These are phyloP conservation scores for Aspiorhynchus laticeps DNA, from an alignment of 2,113 vertebrate species.

Conservation along the genomic window DNA sequence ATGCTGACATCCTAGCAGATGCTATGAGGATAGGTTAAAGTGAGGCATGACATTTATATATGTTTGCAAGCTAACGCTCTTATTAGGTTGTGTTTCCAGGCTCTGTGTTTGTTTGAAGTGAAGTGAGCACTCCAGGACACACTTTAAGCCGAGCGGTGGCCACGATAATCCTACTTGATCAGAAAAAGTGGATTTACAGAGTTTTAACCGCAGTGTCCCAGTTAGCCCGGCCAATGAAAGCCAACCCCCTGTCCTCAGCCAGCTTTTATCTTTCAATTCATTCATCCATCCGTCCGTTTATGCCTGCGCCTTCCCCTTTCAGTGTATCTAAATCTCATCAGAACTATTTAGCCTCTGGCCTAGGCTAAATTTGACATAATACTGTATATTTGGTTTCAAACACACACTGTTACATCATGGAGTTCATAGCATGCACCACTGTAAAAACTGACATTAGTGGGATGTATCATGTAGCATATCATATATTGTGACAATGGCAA, in stretches of 20 bases:
- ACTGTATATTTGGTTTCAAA: background rate
- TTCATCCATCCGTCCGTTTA: slow-evolving; percentile 22
- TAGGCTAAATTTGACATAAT: background rate
- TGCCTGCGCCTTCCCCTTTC: background rate
- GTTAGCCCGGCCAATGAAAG: slow-evolving; percentile 47
- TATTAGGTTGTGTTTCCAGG: background rate
- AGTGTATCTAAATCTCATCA: slow-evolving; percentile 27
- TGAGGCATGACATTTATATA: background rate
- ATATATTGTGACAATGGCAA: background rate
- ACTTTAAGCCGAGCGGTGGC: slow-evolving; percentile 62
- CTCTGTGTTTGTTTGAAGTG: slow-evolving; percentile 27
- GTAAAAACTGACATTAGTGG: background rate
- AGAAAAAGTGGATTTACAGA: slow-evolving; percentile 64
- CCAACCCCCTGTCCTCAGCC: background rate
- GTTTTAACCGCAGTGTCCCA: slow-evolving; percentile 51
- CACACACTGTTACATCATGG: background rate
- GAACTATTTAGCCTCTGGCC: slow-evolving; percentile 32
- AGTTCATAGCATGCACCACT: background rate
- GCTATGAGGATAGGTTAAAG: background rate
- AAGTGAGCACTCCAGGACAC: slow-evolving; percentile 60
- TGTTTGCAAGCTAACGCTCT: background rate
- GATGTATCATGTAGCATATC: background rate
- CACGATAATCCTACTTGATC: slow-evolving; percentile 68
- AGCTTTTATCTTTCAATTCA: background rate
- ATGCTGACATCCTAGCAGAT: background rate